These are phyloP conservation scores for Lateolabrax maculatus DNA, from an alignment of 2,797 vertebrate species.

Conservation along the genomic window DNA sequence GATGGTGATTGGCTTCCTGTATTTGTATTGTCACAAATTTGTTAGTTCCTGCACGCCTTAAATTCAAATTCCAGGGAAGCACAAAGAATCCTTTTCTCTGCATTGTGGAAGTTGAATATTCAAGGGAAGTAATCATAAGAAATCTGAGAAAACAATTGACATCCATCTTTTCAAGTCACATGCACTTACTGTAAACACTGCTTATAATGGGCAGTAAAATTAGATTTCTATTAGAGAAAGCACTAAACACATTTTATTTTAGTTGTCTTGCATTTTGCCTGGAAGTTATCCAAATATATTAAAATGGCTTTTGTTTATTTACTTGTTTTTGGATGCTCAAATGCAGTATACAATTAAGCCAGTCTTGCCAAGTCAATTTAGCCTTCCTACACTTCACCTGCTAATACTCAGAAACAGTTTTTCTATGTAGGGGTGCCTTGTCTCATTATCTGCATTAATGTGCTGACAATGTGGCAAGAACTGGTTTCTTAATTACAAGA, in stretches of 20 bases:
- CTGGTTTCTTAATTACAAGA: too few species aligned
- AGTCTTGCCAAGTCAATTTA: neutral
- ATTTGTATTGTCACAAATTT: neutral
- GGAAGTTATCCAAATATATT: neutral
- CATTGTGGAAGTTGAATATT: too few species aligned
- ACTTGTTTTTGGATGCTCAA: neutral
- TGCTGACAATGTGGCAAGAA: too few species aligned
- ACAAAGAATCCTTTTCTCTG: neutral
- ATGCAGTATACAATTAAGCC: neutral
- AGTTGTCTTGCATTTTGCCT: too few species aligned
- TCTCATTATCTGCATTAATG: neutral
- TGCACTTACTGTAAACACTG: too few species aligned
- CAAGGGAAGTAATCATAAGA: neutral
- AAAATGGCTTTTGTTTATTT: neutral
- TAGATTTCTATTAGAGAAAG: too few species aligned
- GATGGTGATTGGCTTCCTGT: too few species aligned
- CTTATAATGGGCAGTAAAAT: neutral
- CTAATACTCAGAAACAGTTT: neutral
- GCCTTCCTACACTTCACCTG: neutral
- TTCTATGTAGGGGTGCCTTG: neutral
- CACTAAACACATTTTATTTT: too few species aligned
- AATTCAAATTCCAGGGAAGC: neutral
- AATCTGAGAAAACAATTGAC: too few species aligned
- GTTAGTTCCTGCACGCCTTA: neutral
- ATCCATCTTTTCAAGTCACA: too few species aligned